Base-by-base conservation (phyloP, 2,888 invertebrate genomes). In the Drosophila mettleri region DNA sequence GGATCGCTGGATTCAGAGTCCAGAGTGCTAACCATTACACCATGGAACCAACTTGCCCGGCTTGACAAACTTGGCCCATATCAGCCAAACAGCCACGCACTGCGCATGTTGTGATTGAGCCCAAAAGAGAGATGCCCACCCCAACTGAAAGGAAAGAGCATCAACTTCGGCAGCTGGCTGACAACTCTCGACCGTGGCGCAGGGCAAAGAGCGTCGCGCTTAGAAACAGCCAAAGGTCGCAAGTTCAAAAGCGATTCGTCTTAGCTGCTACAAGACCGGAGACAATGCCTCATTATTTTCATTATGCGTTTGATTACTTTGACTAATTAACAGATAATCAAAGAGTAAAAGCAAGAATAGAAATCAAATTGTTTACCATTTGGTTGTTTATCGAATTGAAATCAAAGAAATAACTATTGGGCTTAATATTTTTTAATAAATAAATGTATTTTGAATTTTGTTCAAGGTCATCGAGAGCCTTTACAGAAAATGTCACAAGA, bases 1-100 rank as follows among this genome's bases (percentile, higher is more conserved):
- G 91, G 92, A 91, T 92, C 91, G 92, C 91, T 92, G 92, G 92
- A 91, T 91, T 91, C 91, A 91, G 90, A 91, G 91, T 91, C 91
- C 91, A 91, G 89, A 91, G 91, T 90, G 91, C 91, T 91, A 90
- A 90, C 90, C 90, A 90, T 91, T 91, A 91, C 90, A 91, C 91
- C 91, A 91, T 91, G 90, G 91, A 91, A 91, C 91, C 91, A 69
- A 67, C 69, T 58, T 69, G 61, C 49, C 64, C 66, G 54, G 52
- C 39, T 36, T 67, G 60, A 7, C 58, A 54, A 60, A 69, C 31
- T 64, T 75, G 66, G 64, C 66, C 61, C 60, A 52, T 65, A 72
- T 73, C 51, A 74, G 48, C 12, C 46, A 20, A 16, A n/a, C 14
- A 65, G 46, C 63, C 22, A 39, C 48, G 60, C 67, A 82, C 49